Conservation (phyloP, 2,797 vertebrate genomes). For the Menidia menidia region DNA sequence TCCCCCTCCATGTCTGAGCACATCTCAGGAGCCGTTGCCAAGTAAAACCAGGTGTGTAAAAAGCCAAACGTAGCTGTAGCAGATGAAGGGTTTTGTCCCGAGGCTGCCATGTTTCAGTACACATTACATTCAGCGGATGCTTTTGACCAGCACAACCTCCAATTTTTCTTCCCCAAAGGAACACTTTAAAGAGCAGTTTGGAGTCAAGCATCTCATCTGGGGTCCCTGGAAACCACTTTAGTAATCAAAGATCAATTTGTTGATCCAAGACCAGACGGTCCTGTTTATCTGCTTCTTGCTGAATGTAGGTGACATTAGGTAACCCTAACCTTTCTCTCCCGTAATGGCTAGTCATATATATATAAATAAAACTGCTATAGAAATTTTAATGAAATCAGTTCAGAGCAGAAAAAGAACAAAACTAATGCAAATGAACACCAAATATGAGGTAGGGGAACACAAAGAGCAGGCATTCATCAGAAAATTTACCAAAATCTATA, state of each 20-base stretch:
- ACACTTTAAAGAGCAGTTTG: not conserved
- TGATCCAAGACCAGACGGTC: not conserved
- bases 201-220: not conserved
- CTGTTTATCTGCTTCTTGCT: not conserved
- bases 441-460: too few species aligned
- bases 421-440: too few species aligned
- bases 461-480: too few species aligned
- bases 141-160: conserved; percentile 3
- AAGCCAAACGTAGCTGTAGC: conserved; percentile 9
- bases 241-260: not conserved
- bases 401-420: too few species aligned
- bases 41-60: conserved; percentile 24
- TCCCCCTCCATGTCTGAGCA: conserved; percentile 11
- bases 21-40: not conserved
- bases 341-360: too few species aligned
- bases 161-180: not conserved
- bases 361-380: too few species aligned
- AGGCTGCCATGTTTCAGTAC: conserved; percentile 4
- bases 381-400: too few species aligned
- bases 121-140: not conserved
- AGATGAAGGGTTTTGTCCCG: conserved; percentile 20
- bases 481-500: too few species aligned
- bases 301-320: not conserved
- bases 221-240: not conserved
- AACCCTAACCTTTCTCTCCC: too few species aligned